These are phyloP conservation scores for Drosophila lacicola DNA, from an alignment of 2,888 invertebrate species.

Conservation along the genomic window DNA sequence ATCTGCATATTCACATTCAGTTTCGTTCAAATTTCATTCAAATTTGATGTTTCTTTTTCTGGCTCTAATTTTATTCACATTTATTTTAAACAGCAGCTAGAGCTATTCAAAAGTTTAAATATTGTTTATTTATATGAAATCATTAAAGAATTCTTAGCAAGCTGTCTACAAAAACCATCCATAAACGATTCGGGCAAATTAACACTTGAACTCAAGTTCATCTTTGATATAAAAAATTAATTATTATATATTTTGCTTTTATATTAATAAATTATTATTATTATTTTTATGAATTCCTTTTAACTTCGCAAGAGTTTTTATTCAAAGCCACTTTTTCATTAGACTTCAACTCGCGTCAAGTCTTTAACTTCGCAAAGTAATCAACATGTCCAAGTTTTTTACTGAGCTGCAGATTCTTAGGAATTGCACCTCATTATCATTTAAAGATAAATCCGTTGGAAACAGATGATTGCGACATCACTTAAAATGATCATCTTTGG, in stretches of 20 bases:
- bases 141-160: not conserved
- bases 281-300: not conserved
- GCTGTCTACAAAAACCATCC: not conserved
- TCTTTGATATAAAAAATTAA: not conserved
- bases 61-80: not conserved
- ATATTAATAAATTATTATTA: not conserved
- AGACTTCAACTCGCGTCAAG: conserved; percentile 8
- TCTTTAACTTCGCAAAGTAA: not conserved
- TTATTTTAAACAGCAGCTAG: not conserved
- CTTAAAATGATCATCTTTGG: conserved; percentile 37
- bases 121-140: not conserved
- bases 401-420: conserved; percentile 1
- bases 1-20: too few species aligned
- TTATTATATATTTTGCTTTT: not conserved
- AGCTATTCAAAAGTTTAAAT: not conserved
- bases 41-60: not conserved
- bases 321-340: not conserved
- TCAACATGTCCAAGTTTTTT: conserved; percentile 21
- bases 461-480: conserved; percentile 39
- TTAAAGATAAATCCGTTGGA: conserved; percentile 17
- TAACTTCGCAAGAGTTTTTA: not conserved
- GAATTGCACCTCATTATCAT: conserved; percentile 22
- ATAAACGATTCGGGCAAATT: not conserved
- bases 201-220: not conserved
- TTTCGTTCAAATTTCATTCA: too few species aligned